Base-by-base conservation (phyloP, 2,797 vertebrate genomes). In the Enteromius viviparus region DNA sequence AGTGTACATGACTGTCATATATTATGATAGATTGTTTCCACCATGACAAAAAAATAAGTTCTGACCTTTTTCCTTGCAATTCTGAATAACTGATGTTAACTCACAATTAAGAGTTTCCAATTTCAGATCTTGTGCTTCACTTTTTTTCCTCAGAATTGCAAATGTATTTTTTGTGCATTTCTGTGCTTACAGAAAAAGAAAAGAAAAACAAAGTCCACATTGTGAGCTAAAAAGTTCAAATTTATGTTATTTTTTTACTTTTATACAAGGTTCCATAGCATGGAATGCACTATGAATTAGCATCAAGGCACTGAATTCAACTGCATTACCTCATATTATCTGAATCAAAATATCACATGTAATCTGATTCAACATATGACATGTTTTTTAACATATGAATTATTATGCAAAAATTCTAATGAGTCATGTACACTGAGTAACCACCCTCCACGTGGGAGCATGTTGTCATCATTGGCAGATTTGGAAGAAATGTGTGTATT, bases 361-460 rank as follows among this genome's bases (percentile, higher is more conserved):
- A 32, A 32, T 64, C 29, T 17, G 19, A 74, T 53, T 29, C 2
- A 34, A 40, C 14, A 76, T 32, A 64, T 17, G 53, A 26, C 37
- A 60, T 15, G n/a, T 77, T 76, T 60, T 40, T 64, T 1, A 42
- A 64, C 55, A 64, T 6, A 45, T 29, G 1, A 55, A 58, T 40
- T 40, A 58, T 76, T 17, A 76, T 76, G 21, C 51, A 75, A 75
- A 74, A 51, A 75, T 58, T 76, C 21, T 6, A 76, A 58, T 15
- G 34, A 58, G 12, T 17, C 7, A 76, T 60, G 58, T 42, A 76
- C 14, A 76, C 3, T 26, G 74, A 26, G 51, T 60, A 76, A 76
- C 14, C 26, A 17, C 10, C 49, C 49, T 75, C 17, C 19, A 37
- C 4, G 21, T 34, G 49, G 32, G 32, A 53, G 29, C 34, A 76